A percentile compares a stretch with the other conserved stretches of the same genome.
Evolutionary conservation across 1,140 invertebrate species (phyloP).

Genomic region (Micrasema minimum): DNA sequence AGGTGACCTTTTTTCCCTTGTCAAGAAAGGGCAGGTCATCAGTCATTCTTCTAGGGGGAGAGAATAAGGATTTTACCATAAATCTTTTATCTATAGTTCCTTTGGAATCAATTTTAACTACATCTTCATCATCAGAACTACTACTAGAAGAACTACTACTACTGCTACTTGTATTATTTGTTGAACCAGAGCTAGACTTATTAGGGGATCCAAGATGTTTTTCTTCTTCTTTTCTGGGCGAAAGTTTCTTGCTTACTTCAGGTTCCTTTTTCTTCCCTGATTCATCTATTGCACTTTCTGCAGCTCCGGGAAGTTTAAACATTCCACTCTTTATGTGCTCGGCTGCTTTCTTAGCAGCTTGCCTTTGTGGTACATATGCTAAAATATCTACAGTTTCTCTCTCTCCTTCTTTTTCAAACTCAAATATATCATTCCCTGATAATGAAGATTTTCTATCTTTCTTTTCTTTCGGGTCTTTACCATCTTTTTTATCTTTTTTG

Average conservation of each 20-base stretch:
- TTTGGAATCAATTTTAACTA: conserved; percentile 57
- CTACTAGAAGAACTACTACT: conserved; percentile 66
- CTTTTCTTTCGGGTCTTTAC: conserved; percentile 52
- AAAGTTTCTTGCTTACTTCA: conserved; percentile 58
- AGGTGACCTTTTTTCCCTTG: conserved; percentile 68
- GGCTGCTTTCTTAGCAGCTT: conserved; percentile 91
- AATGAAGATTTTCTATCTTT: conserved; percentile 50
- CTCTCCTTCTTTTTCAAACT: conserved; percentile 74
- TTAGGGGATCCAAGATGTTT: conserved; percentile 57
- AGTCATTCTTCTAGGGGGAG: conserved; percentile 63
- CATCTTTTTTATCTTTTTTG: conserved; percentile 55
- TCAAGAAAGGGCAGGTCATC: conserved; percentile 73
- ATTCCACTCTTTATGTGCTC: conserved; percentile 88
- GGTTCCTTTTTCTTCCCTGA: conserved; percentile 62
- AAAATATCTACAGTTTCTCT: conserved; percentile 76
- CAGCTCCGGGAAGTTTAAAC: conserved; percentile 69
- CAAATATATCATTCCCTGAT: conserved; percentile 67
- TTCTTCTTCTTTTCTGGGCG: conserved; percentile 62
- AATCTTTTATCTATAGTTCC: conserved; percentile 58
- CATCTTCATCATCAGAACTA: conserved; percentile 65
- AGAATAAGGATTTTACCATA: conserved; percentile 62
- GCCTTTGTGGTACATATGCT: conserved; percentile 87
- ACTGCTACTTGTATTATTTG: conserved; percentile 62
- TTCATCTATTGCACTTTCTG: conserved; percentile 63
- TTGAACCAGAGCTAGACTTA: conserved; percentile 64